Evolutionary conservation across 1,140 invertebrate genomes (phyloP).

Genomic region (Zaprionus gabonicus): DNA sequence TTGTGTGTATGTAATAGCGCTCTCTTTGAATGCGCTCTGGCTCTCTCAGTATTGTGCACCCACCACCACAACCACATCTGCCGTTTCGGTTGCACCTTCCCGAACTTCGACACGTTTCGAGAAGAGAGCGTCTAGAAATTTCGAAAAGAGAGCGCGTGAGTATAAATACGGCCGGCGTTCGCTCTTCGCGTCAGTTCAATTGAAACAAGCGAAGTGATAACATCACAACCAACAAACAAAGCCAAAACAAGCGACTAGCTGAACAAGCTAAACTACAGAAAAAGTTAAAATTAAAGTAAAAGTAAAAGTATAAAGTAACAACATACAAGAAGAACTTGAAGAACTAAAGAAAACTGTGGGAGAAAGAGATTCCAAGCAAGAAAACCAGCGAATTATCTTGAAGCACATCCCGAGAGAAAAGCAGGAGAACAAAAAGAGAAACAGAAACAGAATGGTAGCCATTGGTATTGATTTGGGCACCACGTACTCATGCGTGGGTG

Average conservation of each 20-base stretch:
- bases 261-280: constrained; percentile 40
- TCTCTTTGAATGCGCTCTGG: neutral
- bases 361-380: neutral
- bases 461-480: too few species aligned
- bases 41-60: neutral
- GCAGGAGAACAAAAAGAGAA: constrained; percentile 1
- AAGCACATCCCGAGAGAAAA: neutral
- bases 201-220: constrained; percentile 65
- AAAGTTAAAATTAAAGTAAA: constrained; percentile 4
- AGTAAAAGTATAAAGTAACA: constrained; percentile 7
- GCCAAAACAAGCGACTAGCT: constrained; percentile 48
- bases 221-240: constrained; percentile 53
- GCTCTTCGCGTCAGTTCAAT: constrained; percentile 62
- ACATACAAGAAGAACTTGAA: constrained; percentile 9
- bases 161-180: constrained; percentile 64
- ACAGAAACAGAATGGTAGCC: too few species aligned
- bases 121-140: constrained; percentile 61
- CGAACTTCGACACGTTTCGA: constrained; percentile 33
- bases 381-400: constrained; percentile 3
- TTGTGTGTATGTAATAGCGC: neutral
- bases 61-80: neutral
- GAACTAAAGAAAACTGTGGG: neutral
- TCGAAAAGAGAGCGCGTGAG: constrained; percentile 48
- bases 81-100: constrained; percentile 9
- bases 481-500: too few species aligned